phyloP scores from a whole-genome alignment of 2,113 vertebrate genomes.

The Numida meleagris region DNA sequence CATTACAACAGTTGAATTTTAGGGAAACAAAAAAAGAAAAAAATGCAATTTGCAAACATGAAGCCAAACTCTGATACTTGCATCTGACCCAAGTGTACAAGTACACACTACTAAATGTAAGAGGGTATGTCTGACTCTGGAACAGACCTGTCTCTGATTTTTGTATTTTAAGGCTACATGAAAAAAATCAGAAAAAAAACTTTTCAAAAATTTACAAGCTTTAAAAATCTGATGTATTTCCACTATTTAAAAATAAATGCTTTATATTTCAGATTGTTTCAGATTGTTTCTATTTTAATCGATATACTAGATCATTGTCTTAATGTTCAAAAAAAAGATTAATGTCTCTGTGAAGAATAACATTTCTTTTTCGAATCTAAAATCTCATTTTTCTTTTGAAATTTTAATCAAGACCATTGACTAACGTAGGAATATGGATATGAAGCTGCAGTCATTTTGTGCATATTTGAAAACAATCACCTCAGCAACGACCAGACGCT shows the following conservation, averaged over 20 bases:
- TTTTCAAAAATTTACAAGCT: background rate
- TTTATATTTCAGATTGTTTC: background rate
- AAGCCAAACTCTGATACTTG: constrained; percentile 79
- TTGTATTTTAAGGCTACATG: background rate
- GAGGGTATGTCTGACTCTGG: background rate
- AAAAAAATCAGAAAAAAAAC: background rate
- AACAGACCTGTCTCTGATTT: background rate
- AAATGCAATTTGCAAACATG: constrained; percentile 95
- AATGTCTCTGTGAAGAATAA: background rate
- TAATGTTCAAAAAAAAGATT: background rate
- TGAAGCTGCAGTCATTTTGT: background rate
- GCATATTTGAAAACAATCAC: background rate
- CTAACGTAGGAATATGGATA: background rate
- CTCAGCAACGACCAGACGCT: background rate
- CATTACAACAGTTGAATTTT: constrained; percentile 80
- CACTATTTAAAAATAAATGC: background rate
- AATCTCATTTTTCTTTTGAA: background rate
- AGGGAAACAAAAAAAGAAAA: constrained; percentile 21
- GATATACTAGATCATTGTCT: background rate
- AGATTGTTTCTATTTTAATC: background rate
- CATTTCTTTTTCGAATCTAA: background rate
- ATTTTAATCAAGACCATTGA: background rate
- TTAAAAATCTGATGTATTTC: background rate
- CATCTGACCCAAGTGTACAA: background rate
- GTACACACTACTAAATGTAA: background rate